A percentile compares a stretch with the other conserved stretches of the same genome.
Conservation (phyloP, 2,888 invertebrate genomes). For the Lycia hirtaria region DNA sequence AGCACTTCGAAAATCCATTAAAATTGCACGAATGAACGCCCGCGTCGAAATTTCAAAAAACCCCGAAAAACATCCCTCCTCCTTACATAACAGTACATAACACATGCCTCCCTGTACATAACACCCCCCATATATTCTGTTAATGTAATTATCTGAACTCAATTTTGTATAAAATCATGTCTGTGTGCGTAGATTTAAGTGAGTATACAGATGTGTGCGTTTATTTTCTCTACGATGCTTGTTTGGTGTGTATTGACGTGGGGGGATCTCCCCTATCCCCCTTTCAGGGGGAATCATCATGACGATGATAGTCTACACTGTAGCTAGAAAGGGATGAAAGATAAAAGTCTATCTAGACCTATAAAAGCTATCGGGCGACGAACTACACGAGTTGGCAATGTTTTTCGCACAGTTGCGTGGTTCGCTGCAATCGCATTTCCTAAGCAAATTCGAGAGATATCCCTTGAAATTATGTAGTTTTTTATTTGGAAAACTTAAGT, state of each 20-base stretch:
- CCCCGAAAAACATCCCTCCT: conserved; percentile 56
- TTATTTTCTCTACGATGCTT: conserved; percentile 71
- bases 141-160: conserved; percentile 78
- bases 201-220: conserved; percentile 49
- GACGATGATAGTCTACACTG: conserved; percentile 80
- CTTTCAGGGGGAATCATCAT: conserved; percentile 51
- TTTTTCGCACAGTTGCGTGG: background rate
- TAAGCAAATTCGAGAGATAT: background rate
- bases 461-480: conserved; percentile 7
- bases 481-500: background rate
- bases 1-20: conserved; percentile 28
- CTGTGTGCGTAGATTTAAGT: conserved; percentile 46
- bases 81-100: conserved; percentile 38
- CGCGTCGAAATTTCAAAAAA: conserved; percentile 59
- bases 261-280: conserved; percentile 45
- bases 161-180: conserved; percentile 73
- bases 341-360: conserved; percentile 58
- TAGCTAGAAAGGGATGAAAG: conserved; percentile 63
- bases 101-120: conserved; percentile 29
- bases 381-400: background rate
- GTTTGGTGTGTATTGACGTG: conserved; percentile 76
- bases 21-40: conserved; percentile 18
- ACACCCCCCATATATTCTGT: conserved; percentile 54
- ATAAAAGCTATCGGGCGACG: conserved; percentile 31
- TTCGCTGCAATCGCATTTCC: background rate